These are phyloP conservation scores for Pterocles gutturalis DNA, from an alignment of 2,113 vertebrate species.

Conservation along the genomic window DNA sequence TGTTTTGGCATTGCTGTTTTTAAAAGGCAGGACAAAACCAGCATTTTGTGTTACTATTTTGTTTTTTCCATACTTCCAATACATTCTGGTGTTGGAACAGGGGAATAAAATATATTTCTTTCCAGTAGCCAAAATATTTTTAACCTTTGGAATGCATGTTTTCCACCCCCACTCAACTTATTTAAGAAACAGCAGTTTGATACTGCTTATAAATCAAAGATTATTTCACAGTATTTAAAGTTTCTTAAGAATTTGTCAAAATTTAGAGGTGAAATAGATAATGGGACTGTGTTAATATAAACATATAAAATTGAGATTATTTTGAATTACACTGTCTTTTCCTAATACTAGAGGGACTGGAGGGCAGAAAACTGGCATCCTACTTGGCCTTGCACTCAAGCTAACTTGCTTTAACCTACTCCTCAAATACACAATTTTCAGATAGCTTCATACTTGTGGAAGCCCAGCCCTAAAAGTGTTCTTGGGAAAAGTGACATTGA, in stretches of 20 bases:
- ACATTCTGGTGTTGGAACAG: background rate
- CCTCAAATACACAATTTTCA: background rate
- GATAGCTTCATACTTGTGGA: background rate
- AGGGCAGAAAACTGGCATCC: background rate
- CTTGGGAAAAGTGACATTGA: background rate
- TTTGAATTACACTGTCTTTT: background rate
- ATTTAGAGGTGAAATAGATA: background rate
- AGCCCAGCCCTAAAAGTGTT: background rate
- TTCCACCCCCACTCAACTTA: background rate
- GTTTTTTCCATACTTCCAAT: background rate
- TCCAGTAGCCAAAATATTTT: background rate
- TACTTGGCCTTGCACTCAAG: background rate
- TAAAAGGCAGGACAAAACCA: background rate
- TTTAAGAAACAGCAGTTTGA: background rate
- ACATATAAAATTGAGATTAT: background rate
- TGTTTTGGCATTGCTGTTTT: background rate
- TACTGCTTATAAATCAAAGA: background rate
- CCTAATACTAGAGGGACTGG: background rate
- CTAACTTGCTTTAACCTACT: background rate
- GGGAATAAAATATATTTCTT: background rate
- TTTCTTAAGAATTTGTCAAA: background rate
- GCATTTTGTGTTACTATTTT: background rate
- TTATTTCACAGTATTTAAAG: background rate
- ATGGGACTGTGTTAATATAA: background rate
- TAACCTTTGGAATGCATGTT: background rate